Evolutionary conservation across 2,888 invertebrate genomes (phyloP), one percentile per base, ranked within the genome.

Genomic region (Hemithea aestivaria): DNA sequence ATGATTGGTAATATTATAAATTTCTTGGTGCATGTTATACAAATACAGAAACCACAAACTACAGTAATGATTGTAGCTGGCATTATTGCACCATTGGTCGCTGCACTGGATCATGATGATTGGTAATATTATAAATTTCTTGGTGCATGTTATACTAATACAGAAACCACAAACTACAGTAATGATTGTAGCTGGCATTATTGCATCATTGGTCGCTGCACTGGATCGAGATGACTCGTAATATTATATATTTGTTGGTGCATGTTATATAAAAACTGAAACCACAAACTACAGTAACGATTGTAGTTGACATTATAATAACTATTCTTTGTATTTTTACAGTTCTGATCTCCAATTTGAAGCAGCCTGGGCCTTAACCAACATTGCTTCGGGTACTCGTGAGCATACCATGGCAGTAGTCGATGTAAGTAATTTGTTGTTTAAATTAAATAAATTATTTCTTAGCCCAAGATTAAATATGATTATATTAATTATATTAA

Each of bases 351-450:
- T 96, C 1, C 96, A 98, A 73, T 99, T 99, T 81, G 99, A 99
- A 81, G 94, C 98, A 1, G 94, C 98, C 0, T 99, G 99, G 99
- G 97, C 97, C 0, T 81, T 99, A 37, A 99, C 99, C 12, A 99
- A 99, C 69, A 95, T 99, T 35, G 98, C 99, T 0, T 98, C 98
- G 0, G 99, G 99, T 6, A 95, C 95, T 0, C 91, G 94, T 0
- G 93, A 93, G 0, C 97, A 99, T 73, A 99, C 99, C 0, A 89
- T 92, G 54, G 92, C 93, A 9, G 97, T 98, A 0, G 92, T 98
- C 2, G 84, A 90, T 48, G 87, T 87, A 53, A 75, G 78, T 63
- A 28, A 16, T 5, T n/a, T n/a, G n/a, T n/a, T n/a, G n/a, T n/a
- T n/a, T n/a, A n/a, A n/a, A n/a, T n/a, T n/a, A n/a, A n/a, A n/a